Base-by-base conservation (phyloP, 1,140 invertebrate genomes). In the Bombus affinis region DNA sequence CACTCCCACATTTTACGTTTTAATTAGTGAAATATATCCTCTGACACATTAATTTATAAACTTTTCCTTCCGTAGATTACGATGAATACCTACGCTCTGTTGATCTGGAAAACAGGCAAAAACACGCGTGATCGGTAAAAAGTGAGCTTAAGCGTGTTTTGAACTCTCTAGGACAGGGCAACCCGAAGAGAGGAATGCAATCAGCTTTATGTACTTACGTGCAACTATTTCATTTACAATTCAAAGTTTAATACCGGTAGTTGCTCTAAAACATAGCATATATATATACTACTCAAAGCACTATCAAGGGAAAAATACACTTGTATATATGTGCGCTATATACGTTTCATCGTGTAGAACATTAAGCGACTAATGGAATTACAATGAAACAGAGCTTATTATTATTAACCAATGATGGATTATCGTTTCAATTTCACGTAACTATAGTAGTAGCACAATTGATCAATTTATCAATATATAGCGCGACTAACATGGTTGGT, bases 381-480 rank as follows among this genome's bases (percentile, higher is more conserved):
- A 25, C 22, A 10, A 25, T 25, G 32, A 35, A 37, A 35, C 32
- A 70, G 35, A 66, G 15, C n/a, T 66, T n/a, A n/a, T 6, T 32
- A 59, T 77, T 77, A 57, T 77, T n/a, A 77, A 65, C 12, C 35
- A 15, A 77, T 32, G 37, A 25, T 44, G 59, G n/a, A 78, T 59
- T 44, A 32, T 5, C 28, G 28, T 39, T 42, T 12, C 72, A 66
- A 59, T 59, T 42, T 47, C 42, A 35, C 25, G 25, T 28, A 71
- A 65, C 37, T 44, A n/a, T 6, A 53, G 22, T 53, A 53, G 18
- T 39, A 44, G 6, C n/a, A n/a, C 59, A 37, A 44, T 68, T 68
- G 42, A 65, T 68, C 42, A 79, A 68, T 79, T 66, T 68, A 42
- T 79, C 77, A 4, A 6, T 28, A 44, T 25, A 62, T 28, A n/a